Evolutionary conservation across 2,888 invertebrate species (phyloP), one percentile per base, ranked within the genome.

Genomic region (Scaptomyza parva): DNA sequence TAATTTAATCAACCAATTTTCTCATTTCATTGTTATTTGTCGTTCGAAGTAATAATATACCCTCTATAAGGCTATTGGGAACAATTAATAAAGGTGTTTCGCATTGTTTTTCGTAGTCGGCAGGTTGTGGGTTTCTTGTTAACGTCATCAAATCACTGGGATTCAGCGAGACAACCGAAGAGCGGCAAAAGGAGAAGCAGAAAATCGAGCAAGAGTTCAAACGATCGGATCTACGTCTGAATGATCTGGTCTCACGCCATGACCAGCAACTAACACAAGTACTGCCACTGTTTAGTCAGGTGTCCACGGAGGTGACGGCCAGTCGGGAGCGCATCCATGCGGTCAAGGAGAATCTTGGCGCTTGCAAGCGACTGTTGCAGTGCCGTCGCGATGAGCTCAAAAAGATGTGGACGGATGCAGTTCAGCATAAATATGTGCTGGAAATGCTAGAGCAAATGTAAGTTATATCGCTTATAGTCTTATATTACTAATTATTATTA

Each of bases 81-180:
- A 33, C 22, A 48, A 14, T 22, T 17, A 14, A 6, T 24, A 6
- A 40, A 22, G 17, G 35, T n/a, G 30, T 28, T 60, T 33, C 37
- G 45, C 35, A 8, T 20, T 47, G 28, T 35, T 37, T 17, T 9
- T 57, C 50, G 20, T 91, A 96, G 96, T 96, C 96, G 90, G 96
- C 96, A 91, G 96, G 92, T 28, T 92, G 92, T 67, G 92, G 97
- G 59, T 93, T 97, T 60, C 93, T 99, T 78, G 98, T 99, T 95
- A 97, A 97, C 61, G 98, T 99, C 45, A 98, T 99, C 77, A 95
- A 98, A 75, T 97, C 98, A 0, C 92, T 99, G 63, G 98, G 98
- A 24, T 96, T 98, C 8, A 97, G 97, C 92, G 97, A 97, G 91
- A 97, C 97, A 4, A 97, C 97, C 90, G 98, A 98, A 89, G 97